Conservation (phyloP, 2,113 vertebrate species). For the Bucco capensis region DNA sequence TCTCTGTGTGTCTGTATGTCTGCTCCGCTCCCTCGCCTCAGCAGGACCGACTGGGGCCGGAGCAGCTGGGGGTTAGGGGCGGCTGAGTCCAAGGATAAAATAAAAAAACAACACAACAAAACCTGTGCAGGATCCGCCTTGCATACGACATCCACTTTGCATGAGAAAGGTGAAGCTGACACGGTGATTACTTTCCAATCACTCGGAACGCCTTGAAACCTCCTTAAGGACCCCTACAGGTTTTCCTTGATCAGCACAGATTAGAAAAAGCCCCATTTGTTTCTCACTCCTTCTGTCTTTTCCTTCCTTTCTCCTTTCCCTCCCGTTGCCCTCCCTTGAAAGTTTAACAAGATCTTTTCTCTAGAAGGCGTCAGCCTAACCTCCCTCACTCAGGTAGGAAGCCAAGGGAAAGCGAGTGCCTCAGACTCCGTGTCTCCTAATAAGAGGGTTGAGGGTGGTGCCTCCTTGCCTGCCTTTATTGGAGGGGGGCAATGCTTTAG, state of each 20-base stretch:
- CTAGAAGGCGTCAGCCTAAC: background rate
- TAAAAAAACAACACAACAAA: conserved; percentile 9
- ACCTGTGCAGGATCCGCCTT: conserved; percentile 87
- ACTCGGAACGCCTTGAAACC: conserved; percentile 81
- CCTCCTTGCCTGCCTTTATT: background rate
- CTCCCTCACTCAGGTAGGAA: conserved; percentile 47
- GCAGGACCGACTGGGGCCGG: background rate
- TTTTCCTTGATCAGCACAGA: conserved; percentile 68
- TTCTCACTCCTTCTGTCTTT: conserved; percentile 31
- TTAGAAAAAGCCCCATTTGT: conserved; percentile 56
- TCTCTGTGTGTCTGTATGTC: background rate
- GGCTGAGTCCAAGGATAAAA: conserved; percentile 1
- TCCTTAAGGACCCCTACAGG: conserved; percentile 69
- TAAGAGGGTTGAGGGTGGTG: background rate
- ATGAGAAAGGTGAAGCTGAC: conserved; percentile 92
- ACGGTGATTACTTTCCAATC: conserved; percentile 87
- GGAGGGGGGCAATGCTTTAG: background rate
- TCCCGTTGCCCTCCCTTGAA: conserved; percentile 18
- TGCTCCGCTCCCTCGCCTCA: background rate
- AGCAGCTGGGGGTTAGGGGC: conserved; percentile 25
- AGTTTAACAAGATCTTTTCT: conserved; percentile 21
- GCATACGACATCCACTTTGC: conserved; percentile 86
- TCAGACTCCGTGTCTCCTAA: conserved; percentile 3
- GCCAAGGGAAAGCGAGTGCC: background rate
- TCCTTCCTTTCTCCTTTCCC: background rate